phyloP scores from a whole-genome alignment of 64 coral and sea anemone species.

The Platygyra sinensis region DNA sequence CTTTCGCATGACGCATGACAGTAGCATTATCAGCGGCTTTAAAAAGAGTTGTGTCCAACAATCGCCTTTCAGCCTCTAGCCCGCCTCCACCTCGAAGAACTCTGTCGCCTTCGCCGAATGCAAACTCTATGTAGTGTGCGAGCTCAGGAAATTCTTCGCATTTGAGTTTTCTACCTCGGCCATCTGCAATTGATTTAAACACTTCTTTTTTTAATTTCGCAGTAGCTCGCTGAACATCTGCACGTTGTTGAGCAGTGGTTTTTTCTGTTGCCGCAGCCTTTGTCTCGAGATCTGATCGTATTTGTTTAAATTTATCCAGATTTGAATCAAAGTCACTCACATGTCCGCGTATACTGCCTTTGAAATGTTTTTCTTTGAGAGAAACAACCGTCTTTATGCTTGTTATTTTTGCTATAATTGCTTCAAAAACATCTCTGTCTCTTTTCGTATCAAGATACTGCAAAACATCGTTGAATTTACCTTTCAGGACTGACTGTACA shows the following conservation, averaged over 20 bases:
- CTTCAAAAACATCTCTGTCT: constrained; percentile 38
- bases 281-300: background rate
- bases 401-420: constrained; percentile 47
- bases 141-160: constrained; percentile 74
- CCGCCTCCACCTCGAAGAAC: constrained; percentile 50
- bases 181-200: constrained; percentile 13
- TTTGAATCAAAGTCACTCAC: background rate
- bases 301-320: background rate
- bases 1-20: constrained; percentile 13
- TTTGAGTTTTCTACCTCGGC: constrained; percentile 58
- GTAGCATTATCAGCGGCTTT: constrained; percentile 60
- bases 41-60: constrained; percentile 61
- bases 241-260: constrained; percentile 7
- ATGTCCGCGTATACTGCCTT: background rate
- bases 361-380: background rate
- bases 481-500: constrained; percentile 18
- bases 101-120: constrained; percentile 64
- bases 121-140: constrained; percentile 47
- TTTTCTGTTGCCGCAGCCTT: constrained; percentile 18
- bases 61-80: constrained; percentile 46
- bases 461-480: constrained; percentile 27
- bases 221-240: background rate
- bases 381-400: background rate
- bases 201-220: background rate
- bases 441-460: constrained; percentile 37